phyloP scores from a whole-genome alignment of 2,113 vertebrate species.

The Oriolus oriolus region DNA sequence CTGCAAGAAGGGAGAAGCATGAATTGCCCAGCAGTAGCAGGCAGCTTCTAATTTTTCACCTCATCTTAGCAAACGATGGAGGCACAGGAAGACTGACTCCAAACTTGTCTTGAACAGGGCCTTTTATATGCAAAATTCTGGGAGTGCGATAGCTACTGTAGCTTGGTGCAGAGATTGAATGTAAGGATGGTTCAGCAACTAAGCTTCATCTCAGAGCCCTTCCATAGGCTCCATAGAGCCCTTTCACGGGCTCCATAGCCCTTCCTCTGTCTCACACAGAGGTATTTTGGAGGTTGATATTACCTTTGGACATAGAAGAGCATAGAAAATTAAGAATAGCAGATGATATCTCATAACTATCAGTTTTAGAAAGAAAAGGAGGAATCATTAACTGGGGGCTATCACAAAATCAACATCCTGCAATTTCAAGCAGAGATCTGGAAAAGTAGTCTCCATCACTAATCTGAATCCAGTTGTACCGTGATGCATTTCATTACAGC shows the following conservation, averaged over 20 bases:
- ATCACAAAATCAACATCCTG: background rate
- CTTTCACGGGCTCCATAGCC: too few species aligned
- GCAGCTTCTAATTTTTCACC: background rate
- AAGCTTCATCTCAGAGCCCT: background rate
- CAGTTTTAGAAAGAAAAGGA: background rate
- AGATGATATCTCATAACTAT: background rate
- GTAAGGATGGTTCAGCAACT: background rate
- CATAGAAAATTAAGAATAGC: background rate
- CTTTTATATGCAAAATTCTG: background rate
- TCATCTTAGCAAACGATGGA: background rate
- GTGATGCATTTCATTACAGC: background rate
- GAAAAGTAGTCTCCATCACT: background rate
- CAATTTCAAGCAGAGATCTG: background rate
- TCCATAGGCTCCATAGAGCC: too few species aligned
- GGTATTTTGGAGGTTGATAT: background rate
- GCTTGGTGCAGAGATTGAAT: background rate
- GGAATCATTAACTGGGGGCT: too few species aligned
- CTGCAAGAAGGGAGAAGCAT: background rate
- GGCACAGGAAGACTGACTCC: background rate
- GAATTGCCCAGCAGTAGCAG: background rate
- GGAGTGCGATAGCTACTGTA: accelerated
- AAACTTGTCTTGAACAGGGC: background rate
- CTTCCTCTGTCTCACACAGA: background rate
- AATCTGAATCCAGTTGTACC: background rate
- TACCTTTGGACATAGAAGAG: background rate